These are phyloP conservation scores for Drosophila novamexicana DNA, from an alignment of 1,140 invertebrate genomes.

Conservation along the genomic window DNA sequence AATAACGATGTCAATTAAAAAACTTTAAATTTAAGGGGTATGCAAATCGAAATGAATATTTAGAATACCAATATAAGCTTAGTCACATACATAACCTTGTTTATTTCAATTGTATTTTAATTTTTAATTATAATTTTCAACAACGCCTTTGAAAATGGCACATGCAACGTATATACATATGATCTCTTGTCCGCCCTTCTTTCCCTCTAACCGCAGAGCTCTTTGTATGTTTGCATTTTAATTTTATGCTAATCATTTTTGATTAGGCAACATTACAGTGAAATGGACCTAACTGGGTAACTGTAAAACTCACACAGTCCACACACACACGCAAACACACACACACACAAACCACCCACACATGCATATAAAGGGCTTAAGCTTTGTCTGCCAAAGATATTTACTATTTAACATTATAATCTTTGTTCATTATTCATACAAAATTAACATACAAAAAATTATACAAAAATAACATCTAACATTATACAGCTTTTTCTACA, in stretches of 20 bases:
- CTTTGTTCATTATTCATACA: too few relatives aligned
- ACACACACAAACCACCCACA: not conserved
- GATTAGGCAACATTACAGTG: constrained; percentile 42
- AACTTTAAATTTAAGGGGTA: not conserved
- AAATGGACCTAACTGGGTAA: constrained; percentile 8
- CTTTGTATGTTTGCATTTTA: constrained; percentile 35
- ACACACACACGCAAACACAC: not conserved
- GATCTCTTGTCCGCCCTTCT: constrained; percentile 17
- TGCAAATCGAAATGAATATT: not conserved
- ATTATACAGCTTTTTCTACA: too few relatives aligned
- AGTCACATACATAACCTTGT: too few relatives aligned
- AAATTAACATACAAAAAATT: too few relatives aligned
- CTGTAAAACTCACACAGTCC: not conserved
- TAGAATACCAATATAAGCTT: not conserved
- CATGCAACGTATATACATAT: not conserved
- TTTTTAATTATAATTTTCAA: too few relatives aligned
- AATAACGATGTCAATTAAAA: not conserved
- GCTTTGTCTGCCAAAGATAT: too few relatives aligned
- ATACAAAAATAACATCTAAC: too few relatives aligned
- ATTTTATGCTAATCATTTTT: constrained; percentile 55
- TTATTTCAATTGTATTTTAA: too few relatives aligned
- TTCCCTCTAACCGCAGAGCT: constrained; percentile 10
- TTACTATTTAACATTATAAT: too few relatives aligned
- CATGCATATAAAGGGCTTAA: too few relatives aligned
- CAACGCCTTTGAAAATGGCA: too few relatives aligned